phyloP scores from a whole-genome alignment of 1,140 invertebrate species.

The Leptinotarsa undecemlineata region DNA sequence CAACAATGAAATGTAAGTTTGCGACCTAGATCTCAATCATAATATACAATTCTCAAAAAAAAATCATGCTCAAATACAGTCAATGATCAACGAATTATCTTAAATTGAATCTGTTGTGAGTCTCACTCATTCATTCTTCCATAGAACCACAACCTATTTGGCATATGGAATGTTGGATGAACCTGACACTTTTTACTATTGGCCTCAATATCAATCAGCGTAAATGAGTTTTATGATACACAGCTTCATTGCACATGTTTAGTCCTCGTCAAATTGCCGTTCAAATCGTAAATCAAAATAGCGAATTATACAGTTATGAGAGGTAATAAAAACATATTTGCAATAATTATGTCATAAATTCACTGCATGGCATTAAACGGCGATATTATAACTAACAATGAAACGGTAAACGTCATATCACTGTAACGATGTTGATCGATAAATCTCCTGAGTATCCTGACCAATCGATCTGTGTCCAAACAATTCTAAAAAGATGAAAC shows the following conservation, averaged over 20 bases:
- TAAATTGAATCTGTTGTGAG: no score
- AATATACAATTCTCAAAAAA: no score
- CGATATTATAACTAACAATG: conserved; percentile 1
- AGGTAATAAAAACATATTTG: not conserved
- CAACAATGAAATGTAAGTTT: no score
- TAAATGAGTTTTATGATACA: not conserved
- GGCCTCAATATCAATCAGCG: not conserved
- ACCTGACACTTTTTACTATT: not conserved
- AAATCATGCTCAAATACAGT: no score
- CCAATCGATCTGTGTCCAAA: not conserved
- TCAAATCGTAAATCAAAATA: not conserved
- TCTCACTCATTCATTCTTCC: no score
- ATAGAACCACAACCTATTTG: no score
- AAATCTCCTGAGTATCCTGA: not conserved
- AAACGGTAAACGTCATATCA: not conserved
- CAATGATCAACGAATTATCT: no score
- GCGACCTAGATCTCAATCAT: no score
- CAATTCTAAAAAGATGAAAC: no score
- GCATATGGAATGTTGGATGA: no score
- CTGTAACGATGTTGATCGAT: not conserved
- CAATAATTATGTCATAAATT: conserved; percentile 7
- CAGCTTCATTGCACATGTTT: not conserved
- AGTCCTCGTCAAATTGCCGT: not conserved
- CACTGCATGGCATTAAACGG: not conserved
- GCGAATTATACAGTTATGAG: conserved; percentile 2